Percentiles rank a stretch among this genome's conserved stretches.
phyloP scores from a whole-genome alignment of 1,140 invertebrate genomes.

The Neodiprion fabricii region DNA sequence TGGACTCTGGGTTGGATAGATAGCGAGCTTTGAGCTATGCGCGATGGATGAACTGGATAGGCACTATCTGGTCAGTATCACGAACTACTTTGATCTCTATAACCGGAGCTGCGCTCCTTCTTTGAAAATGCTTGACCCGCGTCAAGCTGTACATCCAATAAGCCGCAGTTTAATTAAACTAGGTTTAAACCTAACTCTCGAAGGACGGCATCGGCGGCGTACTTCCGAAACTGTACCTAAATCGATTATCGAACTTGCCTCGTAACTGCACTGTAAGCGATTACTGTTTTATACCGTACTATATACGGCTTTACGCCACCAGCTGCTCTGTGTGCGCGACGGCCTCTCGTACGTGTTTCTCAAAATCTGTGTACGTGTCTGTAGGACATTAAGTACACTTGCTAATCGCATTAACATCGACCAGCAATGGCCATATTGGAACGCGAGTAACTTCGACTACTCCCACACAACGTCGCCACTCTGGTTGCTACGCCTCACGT shows the following conservation, averaged over 20 bases:
- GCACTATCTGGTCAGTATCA: not conserved
- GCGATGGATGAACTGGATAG: not conserved
- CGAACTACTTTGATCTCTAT: not conserved
- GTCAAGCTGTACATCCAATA: conserved; percentile 1
- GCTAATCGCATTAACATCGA: not conserved
- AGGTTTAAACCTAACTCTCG: not conserved
- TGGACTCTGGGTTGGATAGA: not conserved
- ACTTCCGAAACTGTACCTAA: conserved; percentile 7
- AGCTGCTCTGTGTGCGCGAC: not conserved
- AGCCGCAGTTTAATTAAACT: conserved; percentile 7
- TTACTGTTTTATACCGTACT: not conserved
- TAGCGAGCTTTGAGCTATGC: not conserved
- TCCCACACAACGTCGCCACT: too few relatives aligned
- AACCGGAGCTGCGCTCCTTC: not conserved
- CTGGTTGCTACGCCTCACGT: too few relatives aligned
- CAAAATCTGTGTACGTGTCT: not conserved
- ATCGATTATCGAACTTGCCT: conserved; percentile 3
- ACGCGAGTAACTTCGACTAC: not conserved
- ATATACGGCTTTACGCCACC: not conserved
- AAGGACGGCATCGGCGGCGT: not conserved
- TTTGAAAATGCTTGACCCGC: conserved; percentile 1
- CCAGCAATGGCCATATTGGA: not conserved
- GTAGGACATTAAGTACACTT: conserved; percentile 2
- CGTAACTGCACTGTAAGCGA: conserved; percentile 6
- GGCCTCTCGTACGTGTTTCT: too few relatives aligned